A percentile compares a stretch with the other conserved stretches of the same genome.
These are phyloP conservation scores for Linepithema humile DNA, from an alignment of 1,140 invertebrate genomes.

Conservation along the genomic window DNA sequence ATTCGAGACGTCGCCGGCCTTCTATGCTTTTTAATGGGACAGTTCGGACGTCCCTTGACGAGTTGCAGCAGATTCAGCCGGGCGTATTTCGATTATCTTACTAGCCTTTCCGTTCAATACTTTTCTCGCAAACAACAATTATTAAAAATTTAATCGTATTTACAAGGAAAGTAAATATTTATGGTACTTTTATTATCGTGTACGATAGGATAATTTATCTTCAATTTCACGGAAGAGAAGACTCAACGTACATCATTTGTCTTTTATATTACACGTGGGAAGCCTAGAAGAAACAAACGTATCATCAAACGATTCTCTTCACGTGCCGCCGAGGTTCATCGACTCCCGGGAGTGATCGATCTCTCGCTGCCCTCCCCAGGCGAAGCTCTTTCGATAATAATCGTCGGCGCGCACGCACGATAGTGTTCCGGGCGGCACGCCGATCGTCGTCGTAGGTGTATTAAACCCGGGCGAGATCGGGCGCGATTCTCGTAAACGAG, in stretches of 20 bases:
- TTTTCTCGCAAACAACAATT: not conserved
- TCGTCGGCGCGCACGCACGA: slow-evolving; percentile 32
- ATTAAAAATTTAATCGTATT: slow-evolving; percentile 22
- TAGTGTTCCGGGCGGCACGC: slow-evolving; percentile 14
- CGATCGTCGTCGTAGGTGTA: slow-evolving; percentile 18
- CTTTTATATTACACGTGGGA: slow-evolving; percentile 22
- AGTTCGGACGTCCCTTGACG: not conserved
- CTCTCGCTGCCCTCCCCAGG: slow-evolving; percentile 23
- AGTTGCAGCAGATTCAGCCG: not conserved
- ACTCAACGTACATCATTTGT: slow-evolving; percentile 32
- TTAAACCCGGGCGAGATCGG: slow-evolving; percentile 29
- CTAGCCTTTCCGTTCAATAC: not conserved
- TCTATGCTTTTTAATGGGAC: slow-evolving; percentile 49
- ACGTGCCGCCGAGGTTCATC: slow-evolving; percentile 39
- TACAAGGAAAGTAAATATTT: not conserved
- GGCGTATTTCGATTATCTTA: not conserved
- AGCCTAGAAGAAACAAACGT: slow-evolving; percentile 33
- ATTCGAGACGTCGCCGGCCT: slow-evolving; percentile 55
- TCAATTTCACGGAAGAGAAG: slow-evolving; percentile 39
- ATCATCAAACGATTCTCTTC: slow-evolving; percentile 51
- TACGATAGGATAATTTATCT: slow-evolving; percentile 37
- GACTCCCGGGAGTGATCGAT: slow-evolving; percentile 40
- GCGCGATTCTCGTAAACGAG: slow-evolving; percentile 45
- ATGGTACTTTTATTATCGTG: slow-evolving; percentile 15
- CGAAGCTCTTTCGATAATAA: slow-evolving; percentile 22